Conservation (phyloP, 2,113 vertebrate species). For the Gavia stellata region DNA sequence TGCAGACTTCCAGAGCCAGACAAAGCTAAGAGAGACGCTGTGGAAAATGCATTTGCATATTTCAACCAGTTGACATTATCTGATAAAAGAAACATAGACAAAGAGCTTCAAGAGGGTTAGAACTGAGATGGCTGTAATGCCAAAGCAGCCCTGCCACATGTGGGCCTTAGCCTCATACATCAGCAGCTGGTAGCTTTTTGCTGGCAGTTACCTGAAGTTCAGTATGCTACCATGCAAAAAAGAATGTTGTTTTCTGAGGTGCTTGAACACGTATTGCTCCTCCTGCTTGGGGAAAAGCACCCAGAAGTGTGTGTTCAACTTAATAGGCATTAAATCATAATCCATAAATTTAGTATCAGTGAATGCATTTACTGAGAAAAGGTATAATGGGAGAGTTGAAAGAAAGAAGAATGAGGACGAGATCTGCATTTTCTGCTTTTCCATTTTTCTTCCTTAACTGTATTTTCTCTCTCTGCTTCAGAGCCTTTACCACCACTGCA, state of each 20-base stretch:
- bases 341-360: neutral
- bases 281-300: neutral
- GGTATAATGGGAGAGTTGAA: neutral
- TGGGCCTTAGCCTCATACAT: neutral
- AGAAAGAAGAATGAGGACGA: neutral
- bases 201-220: neutral
- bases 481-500: neutral
- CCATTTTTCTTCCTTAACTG: neutral
- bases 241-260: neutral
- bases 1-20: neutral
- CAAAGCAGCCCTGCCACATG: neutral
- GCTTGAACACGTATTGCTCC: neutral
- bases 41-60: neutral
- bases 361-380: neutral
- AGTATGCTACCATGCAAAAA: neutral
- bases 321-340: neutral
- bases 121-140: neutral
- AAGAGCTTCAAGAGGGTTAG: neutral
- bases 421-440: neutral
- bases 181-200: neutral
- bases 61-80: neutral
- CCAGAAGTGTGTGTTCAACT: neutral
- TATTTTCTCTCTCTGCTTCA: neutral
- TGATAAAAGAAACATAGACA: neutral
- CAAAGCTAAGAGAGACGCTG: neutral